Conservation (phyloP, 2,113 vertebrate genomes). For the Ploceus nigricollis region DNA sequence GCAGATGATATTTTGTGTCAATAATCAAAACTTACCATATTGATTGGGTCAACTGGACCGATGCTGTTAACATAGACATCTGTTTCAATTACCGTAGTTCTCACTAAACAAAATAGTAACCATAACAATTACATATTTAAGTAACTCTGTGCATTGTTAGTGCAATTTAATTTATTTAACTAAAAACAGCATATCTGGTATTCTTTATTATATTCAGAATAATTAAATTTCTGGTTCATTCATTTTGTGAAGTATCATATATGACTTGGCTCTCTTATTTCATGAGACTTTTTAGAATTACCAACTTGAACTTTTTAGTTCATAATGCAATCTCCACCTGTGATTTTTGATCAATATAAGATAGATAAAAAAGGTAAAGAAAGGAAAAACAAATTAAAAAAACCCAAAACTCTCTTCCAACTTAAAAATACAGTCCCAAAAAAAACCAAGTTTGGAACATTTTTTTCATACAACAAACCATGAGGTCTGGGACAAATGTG, state of each 20-base stretch:
- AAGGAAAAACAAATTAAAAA: not conserved
- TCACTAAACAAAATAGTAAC: slow-evolving; percentile 81
- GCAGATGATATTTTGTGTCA: not conserved
- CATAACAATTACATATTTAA: slow-evolving; percentile 31
- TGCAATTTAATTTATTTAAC: not conserved
- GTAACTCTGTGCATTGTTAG: not conserved
- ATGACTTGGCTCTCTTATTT: not conserved
- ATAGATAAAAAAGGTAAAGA: not conserved
- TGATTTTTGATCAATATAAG: not conserved
- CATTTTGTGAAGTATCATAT: not conserved
- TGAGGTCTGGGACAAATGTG: not conserved
- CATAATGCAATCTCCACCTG: not conserved
- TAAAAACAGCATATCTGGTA: not conserved
- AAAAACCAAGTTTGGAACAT: not conserved
- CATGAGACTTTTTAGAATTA: not conserved
- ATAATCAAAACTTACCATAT: slow-evolving; percentile 86
- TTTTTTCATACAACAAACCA: not conserved
- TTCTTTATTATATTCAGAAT: not conserved
- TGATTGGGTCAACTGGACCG: slow-evolving; percentile 94
- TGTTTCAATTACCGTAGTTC: slow-evolving; percentile 93
- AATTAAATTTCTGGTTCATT: not conserved
- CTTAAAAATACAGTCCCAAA: not conserved
- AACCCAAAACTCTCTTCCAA: not conserved
- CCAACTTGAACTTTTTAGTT: not conserved
- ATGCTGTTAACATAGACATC: slow-evolving; percentile 97